Base-by-base conservation (phyloP, 1,140 invertebrate species). In the Batillaria attramentaria region DNA sequence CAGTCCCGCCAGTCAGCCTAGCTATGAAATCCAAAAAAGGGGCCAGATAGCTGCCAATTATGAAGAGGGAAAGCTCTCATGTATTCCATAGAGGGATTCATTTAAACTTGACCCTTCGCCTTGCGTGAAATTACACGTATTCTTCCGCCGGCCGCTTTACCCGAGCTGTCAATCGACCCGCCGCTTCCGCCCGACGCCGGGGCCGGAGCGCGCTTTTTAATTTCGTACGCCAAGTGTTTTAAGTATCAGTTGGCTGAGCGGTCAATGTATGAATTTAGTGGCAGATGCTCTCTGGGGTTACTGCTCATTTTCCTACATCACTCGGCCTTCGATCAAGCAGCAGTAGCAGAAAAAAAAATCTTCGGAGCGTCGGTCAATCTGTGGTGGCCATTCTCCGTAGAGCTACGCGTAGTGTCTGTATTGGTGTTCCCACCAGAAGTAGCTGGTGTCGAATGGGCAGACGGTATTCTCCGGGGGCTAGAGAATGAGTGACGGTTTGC, bases 81-180 rank as follows among this genome's bases (percentile, higher is more conserved):
- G 28, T 65, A 50, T 35, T 39, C 42, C 57, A 62, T n/a, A 62
- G 33, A 42, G 73, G 54, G 73, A 75, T 75, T 75, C 73, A 75
- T 75, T 75, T 75, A 62, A 75, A 75, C 73, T 75, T 62, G 73
- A 75, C 73, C 73, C 73, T 75, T 75, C 57, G 54, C 73, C 73
- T 75, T 75, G 73, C 73, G 73, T 75, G 73, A 75, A 75, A 75
- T 75, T 75, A 75, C 73, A 75, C 28, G 73, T 57, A 75, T 75
- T 75, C 54, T 62, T 75, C 73, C 73, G 73, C 73, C 72, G 3
- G 46, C 50, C 24, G 46, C 28, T 35, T 37, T 39, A 35, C 73
- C 31, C 54, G 54, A 39, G 35, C 35, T 31, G 73, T 28, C 73
- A 42, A 20, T 31, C 37, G 73, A 75, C 57, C 73, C 73, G 4